Percentiles rank a stretch among this genome's conserved stretches.
phyloP scores from a whole-genome alignment of 2,888 invertebrate genomes.

The Galerucella calmariensis region DNA sequence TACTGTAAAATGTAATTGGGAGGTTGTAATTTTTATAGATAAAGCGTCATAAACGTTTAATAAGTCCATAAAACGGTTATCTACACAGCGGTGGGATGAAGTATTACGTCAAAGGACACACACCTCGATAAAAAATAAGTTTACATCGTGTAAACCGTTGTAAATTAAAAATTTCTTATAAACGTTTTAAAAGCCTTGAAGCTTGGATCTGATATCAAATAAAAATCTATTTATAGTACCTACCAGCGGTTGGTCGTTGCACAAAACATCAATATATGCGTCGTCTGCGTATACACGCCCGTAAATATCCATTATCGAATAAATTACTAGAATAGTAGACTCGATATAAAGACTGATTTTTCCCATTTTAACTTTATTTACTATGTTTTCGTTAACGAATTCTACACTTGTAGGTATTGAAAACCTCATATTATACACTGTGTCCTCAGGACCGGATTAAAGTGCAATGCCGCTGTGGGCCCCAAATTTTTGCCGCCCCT shows the following conservation, averaged over 20 bases:
- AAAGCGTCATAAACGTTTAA: too few relatives aligned
- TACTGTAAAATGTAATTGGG: too few relatives aligned
- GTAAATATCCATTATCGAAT: neutral
- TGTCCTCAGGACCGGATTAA: too few relatives aligned
- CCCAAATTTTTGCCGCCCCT: too few relatives aligned
- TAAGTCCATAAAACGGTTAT: neutral
- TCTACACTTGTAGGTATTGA: neutral
- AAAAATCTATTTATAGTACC: slow-evolving; percentile 5
- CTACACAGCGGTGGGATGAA: neutral
- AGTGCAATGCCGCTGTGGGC: too few relatives aligned
- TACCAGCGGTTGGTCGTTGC: neutral
- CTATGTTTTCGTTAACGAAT: too few relatives aligned
- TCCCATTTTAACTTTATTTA: too few relatives aligned
- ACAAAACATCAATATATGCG: neutral
- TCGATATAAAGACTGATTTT: neutral
- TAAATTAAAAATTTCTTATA: neutral
- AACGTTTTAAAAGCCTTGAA: neutral
- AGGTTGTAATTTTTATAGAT: too few relatives aligned
- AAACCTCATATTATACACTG: neutral
- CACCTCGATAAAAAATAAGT: neutral
- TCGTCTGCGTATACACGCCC: neutral
- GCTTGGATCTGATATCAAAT: slow-evolving; percentile 7
- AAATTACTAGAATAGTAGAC: neutral
- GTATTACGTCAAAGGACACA: neutral
- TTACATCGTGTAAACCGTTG: neutral